Evolutionary conservation across 2,888 invertebrate genomes (phyloP).

Genomic region (Lochmaea capreae): DNA sequence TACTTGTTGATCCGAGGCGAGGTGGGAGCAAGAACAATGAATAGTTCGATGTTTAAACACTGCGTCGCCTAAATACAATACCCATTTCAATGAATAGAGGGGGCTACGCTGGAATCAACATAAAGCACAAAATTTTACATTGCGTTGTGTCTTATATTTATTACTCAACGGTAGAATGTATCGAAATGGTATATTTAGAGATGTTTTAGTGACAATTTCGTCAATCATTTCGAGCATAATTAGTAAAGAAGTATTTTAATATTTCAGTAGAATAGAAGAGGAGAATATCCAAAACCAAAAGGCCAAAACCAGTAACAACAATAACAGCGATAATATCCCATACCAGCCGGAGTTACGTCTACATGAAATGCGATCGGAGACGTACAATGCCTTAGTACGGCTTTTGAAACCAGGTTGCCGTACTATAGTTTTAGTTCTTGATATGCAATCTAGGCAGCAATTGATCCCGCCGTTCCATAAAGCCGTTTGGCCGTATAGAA

Average conservation of each 20-base stretch:
- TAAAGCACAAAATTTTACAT: no score
- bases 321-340: constrained; percentile 47
- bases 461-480: constrained; percentile 92
- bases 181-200: no score
- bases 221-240: no score
- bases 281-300: constrained; percentile 67
- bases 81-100: no score
- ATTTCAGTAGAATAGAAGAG: constrained; percentile 68
- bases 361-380: constrained; percentile 93
- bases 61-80: no score
- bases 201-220: no score
- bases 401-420: constrained; percentile 94
- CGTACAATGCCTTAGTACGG: constrained; percentile 93
- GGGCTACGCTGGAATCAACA: no score
- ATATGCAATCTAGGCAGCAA: constrained; percentile 86
- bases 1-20: no score
- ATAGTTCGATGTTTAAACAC: no score
- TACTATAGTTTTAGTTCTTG: constrained; percentile 90
- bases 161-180: no score
- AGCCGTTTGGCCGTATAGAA: constrained; percentile 95
- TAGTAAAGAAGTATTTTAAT: constrained; percentile 20
- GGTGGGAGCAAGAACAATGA: no score
- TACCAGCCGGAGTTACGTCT: constrained; percentile 79
- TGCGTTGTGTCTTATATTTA: no score
- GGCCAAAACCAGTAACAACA: constrained; percentile 65